Evolutionary conservation across 1,140 invertebrate genomes (phyloP), one percentile per base, ranked within the genome.

Genomic region (Elysia chlorotica): DNA sequence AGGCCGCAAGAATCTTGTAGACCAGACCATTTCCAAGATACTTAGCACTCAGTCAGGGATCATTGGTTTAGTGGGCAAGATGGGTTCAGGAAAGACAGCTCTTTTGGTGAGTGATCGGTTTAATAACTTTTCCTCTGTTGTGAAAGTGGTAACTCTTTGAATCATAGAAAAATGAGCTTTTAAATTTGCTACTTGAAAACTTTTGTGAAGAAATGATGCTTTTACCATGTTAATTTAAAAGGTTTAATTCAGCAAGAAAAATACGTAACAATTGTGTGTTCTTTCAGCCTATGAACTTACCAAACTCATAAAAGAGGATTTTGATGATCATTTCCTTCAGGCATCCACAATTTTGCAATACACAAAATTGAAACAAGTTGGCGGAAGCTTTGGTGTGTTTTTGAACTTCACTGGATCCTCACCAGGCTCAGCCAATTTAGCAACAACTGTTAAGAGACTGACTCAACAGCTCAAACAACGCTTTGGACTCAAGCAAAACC

Each of bases 1-100:
- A 38, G 86, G 86, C 23, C 77, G 84, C 33, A 82, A 81, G 30
- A 73, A 63, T 31, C 75, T 83, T 71, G 74, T 85, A 65, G 83
- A 82, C 56, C 79, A 85, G 66, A 82, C 78, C 38, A 53, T 86
- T 36, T 80, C 76, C 36, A 79, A 78, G 56, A 79, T 86, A 30
- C 59, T 65, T 0, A 65, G 78, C 56, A 79, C 79, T 61, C 62
- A 38, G 28, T 75, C 77, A 6, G 83, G 83, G n/a, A 74, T 87
- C 25, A 62, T 88, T 25, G 57, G 79, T 6, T 67, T 88, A 17
- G 67, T 69, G 71, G 88, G 88, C 38, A 84, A 86, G 79, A 59
- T 83, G 6, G 88, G 88, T 5, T 79, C 76, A 73, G 88, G 88
- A 35, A 89, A 89, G 74, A 83, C 88, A 14, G 79, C 87, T 57